Evolutionary conservation across 2,888 invertebrate genomes (phyloP), one percentile per base, ranked within the genome.

Genomic region (Antheraea assamensis): DNA sequence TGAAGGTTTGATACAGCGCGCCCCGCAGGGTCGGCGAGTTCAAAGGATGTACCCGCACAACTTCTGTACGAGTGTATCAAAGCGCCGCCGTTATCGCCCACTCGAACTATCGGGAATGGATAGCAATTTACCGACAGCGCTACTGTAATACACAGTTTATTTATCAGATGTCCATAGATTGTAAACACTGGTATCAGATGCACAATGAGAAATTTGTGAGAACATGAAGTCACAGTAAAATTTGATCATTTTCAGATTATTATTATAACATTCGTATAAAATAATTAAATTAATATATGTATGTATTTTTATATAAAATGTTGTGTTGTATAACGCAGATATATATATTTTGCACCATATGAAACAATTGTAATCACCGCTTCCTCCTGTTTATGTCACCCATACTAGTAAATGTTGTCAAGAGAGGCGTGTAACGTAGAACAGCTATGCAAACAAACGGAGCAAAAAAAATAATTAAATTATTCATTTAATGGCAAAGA

Each of bases 11-110:
- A 89, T 89, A 88, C 85, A 87, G 86, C 80, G 85, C 87, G 81
- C 85, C 85, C 87, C 83, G 87, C 85, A 85, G 85, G 82, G 85
- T 86, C 92, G 93, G 92, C 85, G 81, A 85, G 88, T 89, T 92
- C 88, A 93, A 93, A 92, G 86, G 80, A 84, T 83, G 83, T 83
- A 82, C 81, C 77, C 78, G 78, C 84, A 78, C 77, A 76, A 76
- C 78, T 77, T 76, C 35, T 35, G 68, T 68, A n/a, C 35, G 68
- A 35, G 75, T 75, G 83, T 85, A 88, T 91, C 91, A 92, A 92
- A 90, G 92, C 78, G 83, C 88, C 88, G 90, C 85, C 88, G 86
- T 90, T 91, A 91, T 90, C 90, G 86, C 82, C 88, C 86, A 88
- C 90, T 89, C 86, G 87, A 87, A 85, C 87, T 88, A 88, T 87